These are phyloP conservation scores for Scelioninae gen. 1 DNA, from an alignment of 2,888 invertebrate genomes.

Conservation along the genomic window DNA sequence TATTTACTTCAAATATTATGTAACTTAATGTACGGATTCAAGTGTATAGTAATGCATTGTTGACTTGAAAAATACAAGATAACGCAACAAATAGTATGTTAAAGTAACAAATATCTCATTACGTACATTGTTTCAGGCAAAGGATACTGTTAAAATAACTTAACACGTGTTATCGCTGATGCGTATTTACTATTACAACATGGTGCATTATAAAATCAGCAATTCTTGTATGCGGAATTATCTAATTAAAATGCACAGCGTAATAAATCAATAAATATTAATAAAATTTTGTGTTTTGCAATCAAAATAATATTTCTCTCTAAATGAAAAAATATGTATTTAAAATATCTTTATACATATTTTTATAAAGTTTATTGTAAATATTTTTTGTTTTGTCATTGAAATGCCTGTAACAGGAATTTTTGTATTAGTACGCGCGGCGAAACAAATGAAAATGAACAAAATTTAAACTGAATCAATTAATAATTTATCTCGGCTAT, in stretches of 20 bases:
- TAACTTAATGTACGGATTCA: not conserved
- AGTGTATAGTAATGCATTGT: slow-evolving; percentile 2
- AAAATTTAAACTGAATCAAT: too few species aligned
- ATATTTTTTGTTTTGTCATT: too few species aligned
- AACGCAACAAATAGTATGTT: slow-evolving; percentile 3
- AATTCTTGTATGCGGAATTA: slow-evolving; percentile 4
- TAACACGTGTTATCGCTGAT: slow-evolving; percentile 22
- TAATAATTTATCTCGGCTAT: too few species aligned
- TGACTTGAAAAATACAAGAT: slow-evolving; percentile 40
- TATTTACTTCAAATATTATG: not conserved
- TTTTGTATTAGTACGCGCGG: not conserved
- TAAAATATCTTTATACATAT: not conserved
- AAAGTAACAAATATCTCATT: slow-evolving; percentile 50
- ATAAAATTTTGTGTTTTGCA: not conserved
- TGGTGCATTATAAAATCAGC: slow-evolving; percentile 14
- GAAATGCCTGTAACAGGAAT: too few species aligned
- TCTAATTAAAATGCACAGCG: not conserved
- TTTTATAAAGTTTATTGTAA: too few species aligned
- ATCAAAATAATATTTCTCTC: not conserved
- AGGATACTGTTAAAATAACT: slow-evolving; percentile 24
- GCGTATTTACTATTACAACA: slow-evolving; percentile 28
- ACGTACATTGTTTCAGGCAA: slow-evolving; percentile 12
- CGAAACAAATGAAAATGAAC: not conserved
- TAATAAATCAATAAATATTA: not conserved
- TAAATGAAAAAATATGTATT: not conserved